Evolutionary conservation across 2,888 invertebrate species (phyloP), one percentile per base, ranked within the genome.

Genomic region (Morpho deidamia): DNA sequence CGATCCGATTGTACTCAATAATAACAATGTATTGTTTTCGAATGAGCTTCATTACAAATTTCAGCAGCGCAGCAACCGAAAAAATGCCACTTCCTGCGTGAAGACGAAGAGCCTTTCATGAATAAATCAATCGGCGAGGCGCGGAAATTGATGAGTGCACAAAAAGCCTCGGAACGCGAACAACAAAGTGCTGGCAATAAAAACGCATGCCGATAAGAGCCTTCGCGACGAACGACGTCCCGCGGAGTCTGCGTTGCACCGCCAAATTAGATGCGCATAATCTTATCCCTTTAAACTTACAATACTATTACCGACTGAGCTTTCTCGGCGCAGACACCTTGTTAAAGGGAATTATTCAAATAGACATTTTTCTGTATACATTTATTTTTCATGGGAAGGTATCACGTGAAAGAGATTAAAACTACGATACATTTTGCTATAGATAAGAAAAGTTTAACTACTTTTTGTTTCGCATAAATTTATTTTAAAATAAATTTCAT

Each of bases 181-280:
- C 84, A 83, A 86, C 87, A 88, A 86, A 87, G 82, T 86, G 83
- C 76, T 77, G 68, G 73, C 78, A 72, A 78, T 80, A 88, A 87
- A 87, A 87, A 86, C 78, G 74, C 74, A 76, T 63, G 71, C 74
- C 72, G 80, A 78, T 80, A 79, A 77, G 73, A 73, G 71, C 64
- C 65, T 34, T 38, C 40, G 53, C 55, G 47, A 53, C 55, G 63
- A 61, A 59, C 60, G 70, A 68, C 69, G 70, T 78, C 78, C 83
- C 76, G 72, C 76, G 65, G 78, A 72, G 70, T 63, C 64, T 63
- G 67, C 65, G 67, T 67, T 63, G 59, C 69, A 57, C 65, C 66
- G 70, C 79, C 78, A 83, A 85, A 87, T 84, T 75, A 84, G 81
- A 89, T 88, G 87, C 85, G 83, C 87, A 88, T 88, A 86, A 83